Evolutionary conservation across 2,888 invertebrate genomes (phyloP), one percentile per base, ranked within the genome.

Genomic region (Deilephila elpenor): DNA sequence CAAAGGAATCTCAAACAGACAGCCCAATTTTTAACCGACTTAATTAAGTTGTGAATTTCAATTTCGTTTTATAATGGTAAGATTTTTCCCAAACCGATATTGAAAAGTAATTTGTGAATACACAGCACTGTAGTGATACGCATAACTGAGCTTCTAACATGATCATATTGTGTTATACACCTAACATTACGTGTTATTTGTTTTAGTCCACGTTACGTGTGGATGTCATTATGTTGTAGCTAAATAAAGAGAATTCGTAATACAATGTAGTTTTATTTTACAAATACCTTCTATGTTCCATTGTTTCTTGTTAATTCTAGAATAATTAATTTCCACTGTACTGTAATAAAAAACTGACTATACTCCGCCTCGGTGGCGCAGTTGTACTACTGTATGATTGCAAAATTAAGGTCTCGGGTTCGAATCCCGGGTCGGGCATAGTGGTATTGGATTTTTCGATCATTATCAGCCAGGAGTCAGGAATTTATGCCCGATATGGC

Each of bases 61-160:
- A 3, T 19, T 19, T 11, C 3, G 3, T 11, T 6, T 53, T 4
- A 3, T 1, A n/a, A 19, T 71, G 3, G 5, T 14, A 29, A 56
- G n/a, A 34, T 19, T 71, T 73, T 84, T 89, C 84, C 87, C 91
- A 90, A 90, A 88, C 89, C 89, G 90, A 90, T 85, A 89, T 90
- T 91, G 86, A 89, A 80, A 77, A 80, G 78, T 77, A 80, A 82
- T 75, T 74, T 93, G 93, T 93, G 92, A 91, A 91, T 92, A 93
- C 87, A 91, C 90, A 85, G 93, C 93, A 94, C 94, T 80, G 94
- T 94, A 94, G 94, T 93, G 91, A 90, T 94, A 93, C 89, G 93
- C 93, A 92, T 93, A 93, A 93, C 93, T 86, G 94, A 94, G 94
- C 94, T 94, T 94, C 89, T 89, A 91, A 88, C 67, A 67, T 67